Base-by-base conservation (phyloP, 2,797 vertebrate genomes). In the Tarsius wallacei region DNA sequence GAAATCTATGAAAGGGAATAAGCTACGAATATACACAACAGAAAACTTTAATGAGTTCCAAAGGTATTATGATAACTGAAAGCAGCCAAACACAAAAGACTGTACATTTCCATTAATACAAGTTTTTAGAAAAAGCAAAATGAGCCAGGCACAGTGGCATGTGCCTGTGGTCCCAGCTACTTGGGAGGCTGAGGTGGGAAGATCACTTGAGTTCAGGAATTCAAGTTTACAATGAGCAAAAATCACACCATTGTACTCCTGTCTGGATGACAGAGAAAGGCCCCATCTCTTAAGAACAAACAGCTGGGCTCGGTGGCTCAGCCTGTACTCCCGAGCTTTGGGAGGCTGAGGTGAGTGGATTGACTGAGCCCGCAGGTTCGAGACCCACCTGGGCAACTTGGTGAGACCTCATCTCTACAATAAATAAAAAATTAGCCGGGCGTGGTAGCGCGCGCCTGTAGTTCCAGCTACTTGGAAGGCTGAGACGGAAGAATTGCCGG, bases 1-100 rank as follows among this genome's bases (percentile, higher is more conserved):
- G 12, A 80, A 78, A 83, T 31, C 57, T 93, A 93, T 61, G 6
- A 90, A 77, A 90, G 88, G 53, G 47, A 94, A 87, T 15, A 42
- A 59, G 77, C 33, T 89, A 87, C 8, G 70, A 49, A 93, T 84
- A 81, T 6, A 84, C 64, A 19, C 47, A 93, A 84, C 47, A 78
- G 63, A 17, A 76, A 42, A 42, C 42, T 42, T 81, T 64, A 82
- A 82, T 90, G 17, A 73, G 15, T 63, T 24, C 19, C 19, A 26
- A 81, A 57, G 0, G 8, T 80, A 78, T 68, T 77, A 42, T 21
- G 26, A 17, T n/a, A 78, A 70, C 31, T 82, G 19, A 84, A 91
- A 96, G 64, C 82, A 95, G 28, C 36, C 74, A 78, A 33, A 77
- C 15, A 73, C 22, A 68, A 78, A 59, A 57, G 13, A 93, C 57